Evolutionary conservation across 2,113 vertebrate genomes (phyloP), one percentile per base, ranked within the genome.

Genomic region (Sinocyclocheilus anophthalmus): DNA sequence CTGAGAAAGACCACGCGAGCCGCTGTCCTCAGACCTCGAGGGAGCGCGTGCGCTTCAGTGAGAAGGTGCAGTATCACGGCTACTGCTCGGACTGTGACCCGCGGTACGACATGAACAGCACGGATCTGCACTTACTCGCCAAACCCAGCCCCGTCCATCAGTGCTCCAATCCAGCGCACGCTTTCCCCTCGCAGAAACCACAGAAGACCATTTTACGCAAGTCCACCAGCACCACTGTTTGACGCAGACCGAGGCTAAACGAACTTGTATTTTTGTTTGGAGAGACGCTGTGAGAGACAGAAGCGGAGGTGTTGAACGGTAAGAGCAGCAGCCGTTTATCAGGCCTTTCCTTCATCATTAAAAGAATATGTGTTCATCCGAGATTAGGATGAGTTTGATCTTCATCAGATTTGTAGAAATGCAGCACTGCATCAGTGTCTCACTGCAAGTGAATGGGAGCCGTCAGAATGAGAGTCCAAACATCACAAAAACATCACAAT

Each of bases 161-260:
- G 77, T 33, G 30, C 30, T 33, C 30, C 30, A 33, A 33, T 33
- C 30, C 30, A 33, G 30, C 30, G 30, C 30, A 33, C 81, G 92
- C 94, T 75, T 92, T 95, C 90, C 92, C 93, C 65, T 94, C 96
- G 76, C 94, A 95, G 82, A 98, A 98, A 94, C 97, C 98, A 92
- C 97, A 98, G 92, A 99, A 99, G 94, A 98, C 98, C 80, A 98
- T 99, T 93, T 91, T 99, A 93, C 97, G 98, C 89, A 99, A 98
- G 87, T 97, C 98, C 84, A 99, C 98, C 84, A 98, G 97, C 48
- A 99, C 98, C 85, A 99, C 98, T 65, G 98, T 99, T 95, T 99
- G 97, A 99, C 16, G 42, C 42, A 45, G 42, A 10, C 42, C 0
- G 42, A 45, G 42, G 76, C 90, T 93, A 90, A 90, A 93, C 91